Evolutionary conservation across 2,113 vertebrate species (phyloP).

Genomic region (Dascyllus trimaculatus): DNA sequence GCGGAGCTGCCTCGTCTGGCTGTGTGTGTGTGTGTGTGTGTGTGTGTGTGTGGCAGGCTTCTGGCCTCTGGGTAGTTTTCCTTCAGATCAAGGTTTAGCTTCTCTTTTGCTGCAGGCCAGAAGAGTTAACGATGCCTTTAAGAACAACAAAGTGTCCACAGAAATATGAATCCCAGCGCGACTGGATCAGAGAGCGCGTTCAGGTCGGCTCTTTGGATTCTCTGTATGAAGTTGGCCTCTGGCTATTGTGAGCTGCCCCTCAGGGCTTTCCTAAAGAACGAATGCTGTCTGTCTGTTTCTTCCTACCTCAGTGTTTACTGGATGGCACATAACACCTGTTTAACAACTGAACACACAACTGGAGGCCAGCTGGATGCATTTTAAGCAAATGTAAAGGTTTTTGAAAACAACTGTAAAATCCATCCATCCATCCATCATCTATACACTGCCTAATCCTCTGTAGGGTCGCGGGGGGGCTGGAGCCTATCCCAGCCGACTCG

Average conservation of each 20-base stretch:
- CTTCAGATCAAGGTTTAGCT: constrained; percentile 38
- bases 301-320: not conserved
- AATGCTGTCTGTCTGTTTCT: constrained; percentile 17
- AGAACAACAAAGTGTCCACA: constrained; percentile 54
- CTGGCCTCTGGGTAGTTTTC: constrained; percentile 29
- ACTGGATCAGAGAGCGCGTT: constrained; percentile 7
- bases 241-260: constrained; percentile 38
- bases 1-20: not conserved
- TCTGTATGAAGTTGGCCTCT: constrained; percentile 30
- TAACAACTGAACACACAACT: constrained; percentile 9
- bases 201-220: constrained; percentile 26
- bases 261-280: constrained; percentile 34
- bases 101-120: constrained; percentile 51
- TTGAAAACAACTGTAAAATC: too few relatives aligned
- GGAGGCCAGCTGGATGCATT: not conserved
- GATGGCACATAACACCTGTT: not conserved
- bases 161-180: constrained; percentile 27
- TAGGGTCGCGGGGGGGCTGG: too few relatives aligned
- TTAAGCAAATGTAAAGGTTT: not conserved
- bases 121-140: constrained; percentile 55
- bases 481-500: too few relatives aligned
- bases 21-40: not conserved
- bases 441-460: too few relatives aligned
- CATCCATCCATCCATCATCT: too few relatives aligned
- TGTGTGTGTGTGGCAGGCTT: constrained; percentile 1